A percentile compares a stretch with the other conserved stretches of the same genome.
Evolutionary conservation across 2,888 invertebrate genomes (phyloP).

Genomic region (Eupithecia subfuscata): DNA sequence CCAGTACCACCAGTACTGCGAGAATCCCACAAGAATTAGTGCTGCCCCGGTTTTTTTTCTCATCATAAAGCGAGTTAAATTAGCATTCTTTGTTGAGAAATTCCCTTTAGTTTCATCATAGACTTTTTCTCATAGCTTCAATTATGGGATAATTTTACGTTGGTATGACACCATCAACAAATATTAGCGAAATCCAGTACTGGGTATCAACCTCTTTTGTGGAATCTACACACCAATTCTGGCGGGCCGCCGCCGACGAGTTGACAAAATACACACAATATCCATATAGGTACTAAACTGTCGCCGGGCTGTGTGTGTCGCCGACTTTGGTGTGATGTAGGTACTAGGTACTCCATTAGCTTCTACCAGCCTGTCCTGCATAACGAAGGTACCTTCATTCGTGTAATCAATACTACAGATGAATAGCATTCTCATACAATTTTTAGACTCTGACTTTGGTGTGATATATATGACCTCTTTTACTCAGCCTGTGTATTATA

Average conservation of each 20-base stretch:
- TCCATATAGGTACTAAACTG: neutral
- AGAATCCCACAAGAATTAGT: conserved; percentile 1
- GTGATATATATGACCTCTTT: too few species aligned
- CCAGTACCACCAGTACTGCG: neutral
- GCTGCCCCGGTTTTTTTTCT: neutral
- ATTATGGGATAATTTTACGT: neutral
- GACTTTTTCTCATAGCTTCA: conserved; percentile 3
- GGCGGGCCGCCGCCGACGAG: neutral
- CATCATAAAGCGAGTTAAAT: conserved; percentile 2
- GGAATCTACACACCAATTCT: neutral
- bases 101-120: neutral
- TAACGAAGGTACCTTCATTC: too few species aligned
- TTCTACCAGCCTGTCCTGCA: too few species aligned
- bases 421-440: too few species aligned
- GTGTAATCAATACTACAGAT: too few species aligned
- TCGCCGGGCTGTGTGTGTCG: neutral
- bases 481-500: too few species aligned
- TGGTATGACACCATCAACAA: neutral
- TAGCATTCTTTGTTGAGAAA: conserved; percentile 6
- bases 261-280: neutral
- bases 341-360: too few species aligned
- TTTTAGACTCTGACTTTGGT: too few species aligned
- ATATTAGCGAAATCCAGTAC: neutral
- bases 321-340: neutral
- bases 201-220: neutral